phyloP scores from a whole-genome alignment of 2,888 invertebrate species.

The Drosophila longiperda region DNA sequence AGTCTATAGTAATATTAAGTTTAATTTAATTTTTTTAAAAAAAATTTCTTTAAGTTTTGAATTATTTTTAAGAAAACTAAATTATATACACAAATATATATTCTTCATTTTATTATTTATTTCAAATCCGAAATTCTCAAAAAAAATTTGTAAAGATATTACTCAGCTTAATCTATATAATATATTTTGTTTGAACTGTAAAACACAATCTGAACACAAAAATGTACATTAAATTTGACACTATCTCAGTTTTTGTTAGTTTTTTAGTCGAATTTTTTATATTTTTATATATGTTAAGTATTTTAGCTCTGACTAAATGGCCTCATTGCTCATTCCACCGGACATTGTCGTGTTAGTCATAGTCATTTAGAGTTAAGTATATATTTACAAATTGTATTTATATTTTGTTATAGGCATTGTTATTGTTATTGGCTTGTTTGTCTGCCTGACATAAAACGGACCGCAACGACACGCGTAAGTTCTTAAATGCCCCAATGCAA shows the following conservation, averaged over 20 bases:
- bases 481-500: constrained; percentile 26
- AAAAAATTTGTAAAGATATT: background rate
- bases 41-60: background rate
- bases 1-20: background rate
- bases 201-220: constrained; percentile 9
- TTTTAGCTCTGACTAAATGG: background rate
- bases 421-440: constrained; percentile 76
- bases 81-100: background rate
- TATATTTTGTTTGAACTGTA: background rate
- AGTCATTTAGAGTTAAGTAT: constrained; percentile 44
- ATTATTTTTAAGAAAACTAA: background rate
- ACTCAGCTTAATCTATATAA: too few species aligned
- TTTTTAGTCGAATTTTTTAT: background rate
- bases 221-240: constrained; percentile 23
- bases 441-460: constrained; percentile 59
- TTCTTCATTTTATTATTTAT: too few species aligned
- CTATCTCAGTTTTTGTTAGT: constrained; percentile 1
- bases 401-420: constrained; percentile 55
- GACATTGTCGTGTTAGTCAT: constrained; percentile 63
- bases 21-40: background rate
- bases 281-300: background rate
- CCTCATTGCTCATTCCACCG: constrained; percentile 9
- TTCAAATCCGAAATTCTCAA: too few species aligned
- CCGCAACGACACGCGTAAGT: constrained; percentile 45
- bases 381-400: constrained; percentile 62